Evolutionary conservation across 92 coral and sea anemone species (phyloP).

Genomic region (Palythoa grandiflora): DNA sequence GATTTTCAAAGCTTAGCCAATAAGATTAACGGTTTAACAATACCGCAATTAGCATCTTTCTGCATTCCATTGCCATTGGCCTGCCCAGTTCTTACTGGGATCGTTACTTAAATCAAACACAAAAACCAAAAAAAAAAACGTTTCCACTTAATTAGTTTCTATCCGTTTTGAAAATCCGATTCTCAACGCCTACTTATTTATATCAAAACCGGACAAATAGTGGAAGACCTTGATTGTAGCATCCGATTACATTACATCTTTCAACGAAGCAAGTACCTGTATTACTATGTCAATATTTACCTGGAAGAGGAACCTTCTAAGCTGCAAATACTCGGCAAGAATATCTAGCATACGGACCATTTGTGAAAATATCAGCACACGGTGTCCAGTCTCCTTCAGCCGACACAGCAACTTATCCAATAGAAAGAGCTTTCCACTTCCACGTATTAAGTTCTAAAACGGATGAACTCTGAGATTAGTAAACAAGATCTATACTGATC

Average conservation of each 20-base stretch:
- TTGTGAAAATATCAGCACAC: slow-evolving; percentile 96
- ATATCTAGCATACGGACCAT: slow-evolving; percentile 99
- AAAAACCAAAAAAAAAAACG: no score
- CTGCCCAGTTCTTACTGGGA: no score
- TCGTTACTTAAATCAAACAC: no score
- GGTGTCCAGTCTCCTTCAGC: slow-evolving; percentile 97
- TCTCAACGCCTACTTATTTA: no score
- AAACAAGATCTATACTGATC: not conserved
- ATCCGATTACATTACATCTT: not conserved
- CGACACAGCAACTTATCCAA: slow-evolving; percentile 95
- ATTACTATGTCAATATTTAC: slow-evolving; percentile 41
- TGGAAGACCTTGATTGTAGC: no score
- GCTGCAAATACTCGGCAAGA: slow-evolving; percentile 91
- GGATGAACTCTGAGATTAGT: not conserved
- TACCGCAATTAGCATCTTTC: no score
- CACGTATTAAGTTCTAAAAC: slow-evolving; percentile 80
- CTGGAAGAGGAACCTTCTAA: slow-evolving; percentile 87
- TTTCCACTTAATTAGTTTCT: no score
- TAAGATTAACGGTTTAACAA: no score
- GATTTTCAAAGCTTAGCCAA: no score
- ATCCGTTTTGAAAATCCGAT: no score
- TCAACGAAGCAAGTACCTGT: not conserved
- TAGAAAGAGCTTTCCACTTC: slow-evolving; percentile 95
- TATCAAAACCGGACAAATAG: no score
- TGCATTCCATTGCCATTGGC: no score